Percentiles rank a stretch among this genome's conserved stretches.
Evolutionary conservation across 1,140 invertebrate species (phyloP).

Genomic region (Pachyrhynchus sulphureomaculatus): DNA sequence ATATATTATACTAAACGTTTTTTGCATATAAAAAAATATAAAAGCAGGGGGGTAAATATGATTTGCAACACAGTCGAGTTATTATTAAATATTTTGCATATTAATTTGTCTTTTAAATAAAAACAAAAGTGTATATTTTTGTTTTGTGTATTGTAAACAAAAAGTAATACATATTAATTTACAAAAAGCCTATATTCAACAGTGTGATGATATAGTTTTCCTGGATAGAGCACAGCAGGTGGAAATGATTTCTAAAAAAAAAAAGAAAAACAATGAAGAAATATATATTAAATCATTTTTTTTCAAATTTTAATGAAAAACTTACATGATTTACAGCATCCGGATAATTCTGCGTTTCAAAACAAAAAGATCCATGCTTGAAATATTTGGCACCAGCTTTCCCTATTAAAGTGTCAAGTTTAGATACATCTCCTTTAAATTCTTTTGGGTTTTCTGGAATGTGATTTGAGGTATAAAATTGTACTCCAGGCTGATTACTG

Average conservation of each 20-base stretch:
- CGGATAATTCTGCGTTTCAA: conserved; percentile 92
- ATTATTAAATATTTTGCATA: too few species aligned
- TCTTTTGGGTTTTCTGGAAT: conserved; percentile 60
- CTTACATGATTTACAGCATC: conserved; percentile 79
- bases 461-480: conserved; percentile 84
- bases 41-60: too few species aligned
- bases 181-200: conserved; percentile 45
- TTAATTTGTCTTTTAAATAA: too few species aligned
- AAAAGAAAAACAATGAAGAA: conserved; percentile 2
- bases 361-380: conserved; percentile 81
- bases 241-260: conserved; percentile 70
- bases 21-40: too few species aligned
- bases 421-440: conserved; percentile 27
- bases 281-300: neutral
- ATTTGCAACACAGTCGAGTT: too few species aligned
- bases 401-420: conserved; percentile 53
- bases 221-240: conserved; percentile 67
- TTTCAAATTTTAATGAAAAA: neutral
- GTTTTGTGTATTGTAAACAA: too few species aligned
- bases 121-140: too few species aligned
- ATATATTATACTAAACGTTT: too few species aligned
- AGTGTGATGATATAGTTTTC: conserved; percentile 61
- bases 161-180: too few species aligned
- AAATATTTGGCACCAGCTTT: conserved; percentile 70
- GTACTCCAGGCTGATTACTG: conserved; percentile 85